A percentile compares a stretch with the other conserved stretches of the same genome.
Conservation (phyloP, 2,888 invertebrate genomes). For the Ditylenchus weischeri region DNA sequence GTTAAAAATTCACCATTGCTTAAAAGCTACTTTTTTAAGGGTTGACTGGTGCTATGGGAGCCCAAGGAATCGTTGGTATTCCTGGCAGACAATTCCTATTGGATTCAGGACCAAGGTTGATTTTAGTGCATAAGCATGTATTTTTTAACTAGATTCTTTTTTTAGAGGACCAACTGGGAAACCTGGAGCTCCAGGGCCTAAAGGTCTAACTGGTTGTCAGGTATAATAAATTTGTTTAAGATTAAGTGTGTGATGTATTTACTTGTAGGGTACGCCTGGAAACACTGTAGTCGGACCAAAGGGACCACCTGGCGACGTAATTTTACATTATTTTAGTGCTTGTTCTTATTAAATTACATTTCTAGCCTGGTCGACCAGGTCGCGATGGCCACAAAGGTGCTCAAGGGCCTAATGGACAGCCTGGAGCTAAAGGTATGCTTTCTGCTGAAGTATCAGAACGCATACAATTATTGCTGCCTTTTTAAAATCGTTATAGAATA, state of each 20-base stretch:
- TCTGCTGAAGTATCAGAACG: neutral
- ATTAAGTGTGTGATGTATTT: too few relatives aligned
- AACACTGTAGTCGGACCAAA: constrained; percentile 36
- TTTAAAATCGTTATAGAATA: too few relatives aligned
- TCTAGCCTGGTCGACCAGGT: constrained; percentile 31
- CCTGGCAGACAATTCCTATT: constrained; percentile 21
- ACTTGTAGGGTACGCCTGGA: constrained; percentile 23
- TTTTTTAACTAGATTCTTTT: neutral
- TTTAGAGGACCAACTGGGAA: constrained; percentile 65
- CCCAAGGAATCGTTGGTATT: constrained; percentile 37
- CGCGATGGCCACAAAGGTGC: constrained; percentile 41
- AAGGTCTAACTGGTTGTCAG: constrained; percentile 33
- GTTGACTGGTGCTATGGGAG: constrained; percentile 45
- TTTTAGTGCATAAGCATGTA: neutral
- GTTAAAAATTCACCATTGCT: neutral
- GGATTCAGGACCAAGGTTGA: constrained; percentile 17
- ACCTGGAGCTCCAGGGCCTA: constrained; percentile 56
- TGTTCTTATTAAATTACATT: neutral
- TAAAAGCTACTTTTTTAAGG: neutral
- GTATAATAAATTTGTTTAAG: too few relatives aligned
- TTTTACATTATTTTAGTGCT: neutral
- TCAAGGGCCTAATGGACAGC: constrained; percentile 42
- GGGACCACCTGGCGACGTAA: constrained; percentile 26
- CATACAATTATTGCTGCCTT: too few relatives aligned
- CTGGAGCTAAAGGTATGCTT: constrained; percentile 43